phyloP scores from a whole-genome alignment of 1,140 invertebrate species.

The Papilio xuthus region DNA sequence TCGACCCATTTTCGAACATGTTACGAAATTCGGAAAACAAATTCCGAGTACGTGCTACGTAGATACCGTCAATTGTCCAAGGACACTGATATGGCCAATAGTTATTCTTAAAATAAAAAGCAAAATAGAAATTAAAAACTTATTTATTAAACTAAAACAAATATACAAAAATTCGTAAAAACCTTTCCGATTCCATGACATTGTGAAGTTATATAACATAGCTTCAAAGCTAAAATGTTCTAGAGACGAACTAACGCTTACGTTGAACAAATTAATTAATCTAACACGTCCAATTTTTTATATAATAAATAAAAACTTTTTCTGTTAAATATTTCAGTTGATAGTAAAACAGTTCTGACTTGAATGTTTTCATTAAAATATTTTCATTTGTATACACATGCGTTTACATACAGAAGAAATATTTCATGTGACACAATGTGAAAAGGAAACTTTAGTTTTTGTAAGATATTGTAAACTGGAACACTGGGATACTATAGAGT shows the following conservation, averaged over 20 bases:
- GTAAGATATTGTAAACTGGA: constrained; percentile 5
- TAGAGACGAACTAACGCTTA: too few relatives aligned
- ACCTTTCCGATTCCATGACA: too few relatives aligned
- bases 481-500: not conserved
- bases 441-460: constrained; percentile 4
- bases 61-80: not conserved
- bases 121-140: too few relatives aligned
- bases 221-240: too few relatives aligned
- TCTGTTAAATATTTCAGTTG: not conserved
- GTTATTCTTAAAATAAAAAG: too few relatives aligned
- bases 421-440: not conserved
- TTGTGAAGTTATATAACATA: too few relatives aligned
- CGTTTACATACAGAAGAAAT: not conserved
- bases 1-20: constrained; percentile 1
- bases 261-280: too few relatives aligned
- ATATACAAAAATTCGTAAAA: too few relatives aligned
- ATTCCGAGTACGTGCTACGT: not conserved
- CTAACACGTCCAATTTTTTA: not conserved
- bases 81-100: too few relatives aligned
- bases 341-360: not conserved
- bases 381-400: constrained; percentile 6
- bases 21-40: not conserved
- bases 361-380: not conserved
- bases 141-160: too few relatives aligned
- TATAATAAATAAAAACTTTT: not conserved